These are phyloP conservation scores for Buceros bicornis DNA, from an alignment of 2,797 vertebrate genomes.

Conservation along the genomic window DNA sequence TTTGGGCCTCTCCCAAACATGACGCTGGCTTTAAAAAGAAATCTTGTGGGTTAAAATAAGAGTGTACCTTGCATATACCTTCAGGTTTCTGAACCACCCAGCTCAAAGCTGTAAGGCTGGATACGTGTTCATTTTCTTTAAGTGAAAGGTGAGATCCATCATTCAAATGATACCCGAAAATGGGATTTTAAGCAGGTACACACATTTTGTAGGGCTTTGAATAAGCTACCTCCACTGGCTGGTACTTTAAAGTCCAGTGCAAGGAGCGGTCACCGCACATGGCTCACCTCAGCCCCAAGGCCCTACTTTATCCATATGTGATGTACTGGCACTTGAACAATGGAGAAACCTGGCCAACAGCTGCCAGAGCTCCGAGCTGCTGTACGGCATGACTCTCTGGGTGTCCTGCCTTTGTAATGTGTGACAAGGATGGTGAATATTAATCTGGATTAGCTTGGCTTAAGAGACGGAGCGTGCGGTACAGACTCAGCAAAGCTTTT, in stretches of 20 bases:
- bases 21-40: background rate
- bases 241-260: background rate
- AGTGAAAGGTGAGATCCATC: background rate
- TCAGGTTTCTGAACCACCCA: background rate
- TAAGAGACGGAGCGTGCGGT: background rate
- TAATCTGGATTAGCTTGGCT: background rate
- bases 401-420: background rate
- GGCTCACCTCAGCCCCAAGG: background rate
- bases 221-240: background rate
- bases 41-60: background rate
- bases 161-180: background rate
- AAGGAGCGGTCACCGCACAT: background rate
- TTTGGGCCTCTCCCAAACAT: background rate
- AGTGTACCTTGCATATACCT: background rate
- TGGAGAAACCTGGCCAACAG: background rate
- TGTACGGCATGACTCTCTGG: background rate
- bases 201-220: background rate
- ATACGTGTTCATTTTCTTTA: background rate
- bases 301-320: background rate
- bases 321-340: rapidly evolving
- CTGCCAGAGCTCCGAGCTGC: background rate
- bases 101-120: background rate
- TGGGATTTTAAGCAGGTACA: background rate
- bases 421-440: background rate
- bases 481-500: background rate